Conservation (phyloP, 2,888 invertebrate species). For the Tanypteryx hageni region DNA sequence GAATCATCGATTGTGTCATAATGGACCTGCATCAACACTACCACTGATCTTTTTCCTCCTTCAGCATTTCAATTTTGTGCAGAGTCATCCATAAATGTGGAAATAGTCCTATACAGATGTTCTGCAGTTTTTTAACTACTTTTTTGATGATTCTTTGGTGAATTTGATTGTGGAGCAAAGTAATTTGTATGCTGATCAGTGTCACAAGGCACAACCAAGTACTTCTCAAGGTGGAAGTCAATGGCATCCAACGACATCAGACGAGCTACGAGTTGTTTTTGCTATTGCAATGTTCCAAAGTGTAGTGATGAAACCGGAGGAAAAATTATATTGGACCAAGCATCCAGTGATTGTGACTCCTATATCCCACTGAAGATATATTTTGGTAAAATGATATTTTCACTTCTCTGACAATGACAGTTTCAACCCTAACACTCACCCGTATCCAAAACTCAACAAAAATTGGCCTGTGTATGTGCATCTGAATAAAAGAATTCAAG, state of each 20-base stretch:
- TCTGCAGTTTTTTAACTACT: background rate
- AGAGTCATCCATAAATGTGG: background rate
- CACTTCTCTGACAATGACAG: background rate
- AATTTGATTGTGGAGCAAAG: background rate
- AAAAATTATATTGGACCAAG: background rate
- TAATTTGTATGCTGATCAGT: background rate
- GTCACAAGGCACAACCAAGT: background rate
- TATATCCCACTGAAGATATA: background rate
- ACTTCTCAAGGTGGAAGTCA: background rate
- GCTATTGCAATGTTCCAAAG: no score
- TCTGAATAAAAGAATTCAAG: background rate
- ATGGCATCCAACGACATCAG: background rate
- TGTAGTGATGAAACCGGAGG: background rate
- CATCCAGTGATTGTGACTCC: background rate
- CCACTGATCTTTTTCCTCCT: background rate
- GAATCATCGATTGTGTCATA: background rate
- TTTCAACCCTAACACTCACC: background rate
- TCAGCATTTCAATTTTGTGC: background rate
- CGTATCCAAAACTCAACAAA: background rate
- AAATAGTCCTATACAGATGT: background rate
- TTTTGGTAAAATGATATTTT: background rate
- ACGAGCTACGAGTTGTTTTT: no score
- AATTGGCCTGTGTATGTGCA: background rate
- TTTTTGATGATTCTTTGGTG: background rate
- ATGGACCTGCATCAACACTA: background rate